Base-by-base conservation (phyloP, 2,888 invertebrate genomes). In the Lycocerus yunnanus region DNA sequence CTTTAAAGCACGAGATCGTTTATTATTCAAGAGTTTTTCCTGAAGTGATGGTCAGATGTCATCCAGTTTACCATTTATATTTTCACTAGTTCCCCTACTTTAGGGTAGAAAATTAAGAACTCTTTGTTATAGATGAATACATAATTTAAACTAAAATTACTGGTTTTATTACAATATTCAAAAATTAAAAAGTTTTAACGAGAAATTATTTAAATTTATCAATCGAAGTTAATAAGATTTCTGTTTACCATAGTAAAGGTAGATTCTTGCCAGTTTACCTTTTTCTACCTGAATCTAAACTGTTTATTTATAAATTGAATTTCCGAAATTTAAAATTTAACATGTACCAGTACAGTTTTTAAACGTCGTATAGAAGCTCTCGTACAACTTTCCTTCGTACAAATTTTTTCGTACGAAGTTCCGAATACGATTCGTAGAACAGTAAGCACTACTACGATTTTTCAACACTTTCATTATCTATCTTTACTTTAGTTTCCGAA, bases 21-120 rank as follows among this genome's bases (percentile, higher is more conserved):
- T 66, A 71, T 71, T 66, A 71, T 43, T 71, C 43, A 59, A n/a
- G 18, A 15, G 58, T 15, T 66, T 65, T 21, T 63, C 18, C 15
- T 70, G 59, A 66, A 65, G 21, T 20, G 21, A 20, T 66, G 71
- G 66, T 58, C 15, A 66, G 66, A 66, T 66, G 71, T 71, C 71
- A 66, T 59, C 21, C 20, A 66, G 58, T 58, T 18, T 71, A 58
- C 16, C 71, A 59, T 58, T 71, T 60, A 43, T 66, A 66, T 66
- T 71, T 70, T 65, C 43, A 43, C 43, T 43, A n/a, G 43, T 8
- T 43, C n/a, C n/a, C 43, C 43, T n/a, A n/a, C 13, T 43, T n/a
- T n/a, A 43, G 43, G n/a, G 43, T 43, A 43, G n/a, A 43, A 43
- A 21, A 43, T n/a, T 43, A 43, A 5, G n/a, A 43, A 43, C n/a